Evolutionary conservation across 2,113 vertebrate genomes (phyloP).

Genomic region (Tragelaphus imberbis): DNA sequence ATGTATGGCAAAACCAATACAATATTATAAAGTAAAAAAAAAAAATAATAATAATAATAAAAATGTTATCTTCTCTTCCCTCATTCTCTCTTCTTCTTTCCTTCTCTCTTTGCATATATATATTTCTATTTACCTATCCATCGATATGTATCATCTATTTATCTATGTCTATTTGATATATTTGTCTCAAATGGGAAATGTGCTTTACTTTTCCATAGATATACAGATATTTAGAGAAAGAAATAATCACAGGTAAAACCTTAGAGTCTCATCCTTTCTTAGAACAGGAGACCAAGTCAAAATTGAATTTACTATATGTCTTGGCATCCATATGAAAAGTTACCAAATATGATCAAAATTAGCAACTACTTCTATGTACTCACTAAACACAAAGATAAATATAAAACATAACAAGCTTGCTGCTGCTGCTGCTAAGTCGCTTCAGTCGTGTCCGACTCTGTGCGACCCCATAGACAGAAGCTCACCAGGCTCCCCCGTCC

Average conservation of each 20-base stretch:
- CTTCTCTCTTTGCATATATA: neutral
- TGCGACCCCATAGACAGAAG: no score
- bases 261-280: neutral
- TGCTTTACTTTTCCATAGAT: neutral
- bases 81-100: neutral
- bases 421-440: no score
- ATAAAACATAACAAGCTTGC: neutral
- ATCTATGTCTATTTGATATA: neutral
- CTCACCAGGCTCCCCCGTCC: no score
- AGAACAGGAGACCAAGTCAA: neutral
- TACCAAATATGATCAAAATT: neutral
- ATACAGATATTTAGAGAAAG: neutral
- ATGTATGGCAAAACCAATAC: no score
- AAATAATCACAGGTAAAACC: neutral
- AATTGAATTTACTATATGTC: neutral
- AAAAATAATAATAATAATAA: no score
- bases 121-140: neutral
- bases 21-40: no score
- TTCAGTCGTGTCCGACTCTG: no score
- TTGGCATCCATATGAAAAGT: neutral
- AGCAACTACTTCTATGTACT: neutral
- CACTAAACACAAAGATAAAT: neutral
- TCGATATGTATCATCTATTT: neutral
- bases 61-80: neutral
- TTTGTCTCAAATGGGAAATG: neutral